Evolutionary conservation across 1,140 invertebrate species (phyloP), one percentile per base, ranked within the genome.

Genomic region (Anastrepha obliqua): DNA sequence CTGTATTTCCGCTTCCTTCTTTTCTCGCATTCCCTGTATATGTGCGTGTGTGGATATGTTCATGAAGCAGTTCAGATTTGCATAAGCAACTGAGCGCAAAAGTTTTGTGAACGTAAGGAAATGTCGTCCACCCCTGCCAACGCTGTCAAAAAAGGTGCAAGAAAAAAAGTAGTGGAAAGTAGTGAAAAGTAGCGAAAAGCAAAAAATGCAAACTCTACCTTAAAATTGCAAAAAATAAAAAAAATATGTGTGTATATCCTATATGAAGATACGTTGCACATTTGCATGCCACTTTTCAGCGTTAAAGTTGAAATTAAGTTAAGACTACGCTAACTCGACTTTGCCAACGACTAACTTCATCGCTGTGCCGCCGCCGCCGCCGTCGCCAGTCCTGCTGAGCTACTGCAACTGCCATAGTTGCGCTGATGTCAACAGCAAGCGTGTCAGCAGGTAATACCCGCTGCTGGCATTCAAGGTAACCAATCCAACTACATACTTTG

Each of bases 241-340:
- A 55, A 55, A 55, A 55, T 55, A 55, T 55, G 51, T 55, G 11
- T 55, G 51, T 55, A 29, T 29, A 29, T 29, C 29, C 29, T 29
- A 29, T 29, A 29, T 29, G 29, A 29, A 55, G 51, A 6, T 55
- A 55, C 51, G 6, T n/a, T 81, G 47, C 47, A 81, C 47, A 55
- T 51, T 51, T 81, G 74, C 74, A 55, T 55, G 17, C n/a, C 47
- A 51, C 47, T 55, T 81, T 81, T n/a, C 47, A 81, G 74, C n/a
- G 42, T 81, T 55, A 81, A 55, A 81, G 74, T 55, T 55, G 6
- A 81, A 81, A 81, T 81, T 81, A 81, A 29, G 44, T 81, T 81
- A 81, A 81, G 74, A 81, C 74, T 55, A 81, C 47, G 74, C 74
- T 55, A 81, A 81, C 74, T n/a, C 74, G 74, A 81, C 47, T 81